Evolutionary conservation across 92 coral and sea anemone genomes (phyloP).

Genomic region (Palythoa grandis): DNA sequence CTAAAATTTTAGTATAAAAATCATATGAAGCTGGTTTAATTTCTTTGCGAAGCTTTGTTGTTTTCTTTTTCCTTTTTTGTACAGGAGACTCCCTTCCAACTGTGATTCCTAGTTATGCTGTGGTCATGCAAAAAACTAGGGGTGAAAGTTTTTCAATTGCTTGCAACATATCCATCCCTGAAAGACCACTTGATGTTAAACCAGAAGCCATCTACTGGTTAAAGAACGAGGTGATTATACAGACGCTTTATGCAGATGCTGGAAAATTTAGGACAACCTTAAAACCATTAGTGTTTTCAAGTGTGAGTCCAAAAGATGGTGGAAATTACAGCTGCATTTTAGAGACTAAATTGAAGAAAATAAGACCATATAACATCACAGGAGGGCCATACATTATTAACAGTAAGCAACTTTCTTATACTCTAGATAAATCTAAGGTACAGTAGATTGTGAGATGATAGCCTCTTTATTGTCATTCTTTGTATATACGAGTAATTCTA

Average conservation of each 20-base stretch:
- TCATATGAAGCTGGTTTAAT: too few species aligned
- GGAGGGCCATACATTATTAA: slow-evolving; percentile 6
- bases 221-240: not conserved
- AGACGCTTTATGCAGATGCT: not conserved
- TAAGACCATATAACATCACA: slow-evolving; percentile 5
- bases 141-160: not conserved
- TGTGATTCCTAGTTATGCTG: not conserved
- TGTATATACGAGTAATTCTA: too few species aligned
- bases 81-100: slow-evolving; percentile 12
- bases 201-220: not conserved
- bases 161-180: slow-evolving; percentile 2
- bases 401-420: too few species aligned
- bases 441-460: too few species aligned
- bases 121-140: not conserved
- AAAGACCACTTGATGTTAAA: not conserved
- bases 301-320: not conserved
- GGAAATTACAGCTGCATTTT: slow-evolving; percentile 15
- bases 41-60: not conserved
- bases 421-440: too few species aligned
- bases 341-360: not conserved
- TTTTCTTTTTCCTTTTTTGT: too few species aligned
- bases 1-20: too few species aligned
- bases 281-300: not conserved
- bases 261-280: not conserved
- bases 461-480: too few species aligned